phyloP scores from a whole-genome alignment of 2,113 vertebrate species.

The Phyllostomus hastatus region DNA sequence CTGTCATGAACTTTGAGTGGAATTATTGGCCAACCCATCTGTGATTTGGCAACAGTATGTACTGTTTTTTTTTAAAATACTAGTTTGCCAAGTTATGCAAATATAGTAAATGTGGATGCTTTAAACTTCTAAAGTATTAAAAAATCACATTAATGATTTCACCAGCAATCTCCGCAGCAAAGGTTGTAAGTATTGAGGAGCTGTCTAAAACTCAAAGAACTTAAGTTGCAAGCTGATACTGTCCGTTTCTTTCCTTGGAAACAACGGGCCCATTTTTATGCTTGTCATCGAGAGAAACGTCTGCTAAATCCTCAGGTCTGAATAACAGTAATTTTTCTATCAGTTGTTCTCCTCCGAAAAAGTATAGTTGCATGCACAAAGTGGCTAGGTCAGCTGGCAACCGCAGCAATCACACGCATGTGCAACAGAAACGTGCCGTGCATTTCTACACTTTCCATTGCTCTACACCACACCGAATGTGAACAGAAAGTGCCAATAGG shows the following conservation, averaged over 20 bases:
- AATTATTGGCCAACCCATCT: not conserved
- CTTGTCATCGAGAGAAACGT: not conserved
- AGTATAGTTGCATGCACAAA: not conserved
- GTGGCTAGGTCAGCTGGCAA: constrained; percentile 39
- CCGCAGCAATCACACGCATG: not conserved
- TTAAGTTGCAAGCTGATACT: not conserved
- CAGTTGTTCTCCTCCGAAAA: not conserved
- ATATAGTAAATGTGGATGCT: not conserved
- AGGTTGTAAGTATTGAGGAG: not conserved
- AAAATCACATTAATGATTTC: not conserved
- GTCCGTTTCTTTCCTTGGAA: not conserved
- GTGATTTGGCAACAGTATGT: not conserved
- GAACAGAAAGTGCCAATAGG: not conserved
- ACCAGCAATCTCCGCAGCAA: not conserved
- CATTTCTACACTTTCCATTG: too few species aligned
- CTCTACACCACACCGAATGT: not conserved
- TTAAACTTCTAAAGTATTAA: not conserved
- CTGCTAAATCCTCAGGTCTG: not conserved
- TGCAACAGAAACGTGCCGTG: not conserved
- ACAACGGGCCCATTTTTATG: not conserved
- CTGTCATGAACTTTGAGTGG: not conserved
- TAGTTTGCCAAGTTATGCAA: not conserved
- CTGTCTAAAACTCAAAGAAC: not conserved
- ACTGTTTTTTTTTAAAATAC: not conserved
- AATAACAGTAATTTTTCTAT: not conserved